A percentile compares a stretch with the other conserved stretches of the same genome.
phyloP scores from a whole-genome alignment of 2,113 vertebrate genomes.

The Pseudolaguvia tuberculata region DNA sequence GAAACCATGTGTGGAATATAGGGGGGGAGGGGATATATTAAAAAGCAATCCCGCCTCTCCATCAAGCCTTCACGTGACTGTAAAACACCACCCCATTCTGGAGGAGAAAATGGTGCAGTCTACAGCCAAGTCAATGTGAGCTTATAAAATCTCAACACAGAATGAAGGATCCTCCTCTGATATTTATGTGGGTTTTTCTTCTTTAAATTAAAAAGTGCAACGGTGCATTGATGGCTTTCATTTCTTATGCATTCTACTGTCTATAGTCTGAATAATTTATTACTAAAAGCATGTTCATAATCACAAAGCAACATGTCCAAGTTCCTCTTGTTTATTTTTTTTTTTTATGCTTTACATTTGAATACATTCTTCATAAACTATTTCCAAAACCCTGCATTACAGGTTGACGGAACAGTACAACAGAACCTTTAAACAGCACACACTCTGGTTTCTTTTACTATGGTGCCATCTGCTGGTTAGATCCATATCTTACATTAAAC shows the following conservation, averaged over 20 bases:
- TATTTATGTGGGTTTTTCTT: not conserved
- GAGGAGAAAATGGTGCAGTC: constrained; percentile 52
- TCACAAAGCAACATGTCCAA: not conserved
- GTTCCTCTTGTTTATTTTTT: not conserved
- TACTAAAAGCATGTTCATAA: not conserved
- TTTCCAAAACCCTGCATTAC: not conserved
- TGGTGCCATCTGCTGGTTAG: constrained; percentile 43
- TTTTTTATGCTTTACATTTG: not conserved
- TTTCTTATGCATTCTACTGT: not conserved
- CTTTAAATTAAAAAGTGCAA: not conserved
- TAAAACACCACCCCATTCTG: constrained; percentile 19
- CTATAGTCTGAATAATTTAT: not conserved
- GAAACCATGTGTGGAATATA: constrained; percentile 43
- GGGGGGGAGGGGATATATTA: constrained; percentile 37
- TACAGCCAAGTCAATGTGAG: constrained; percentile 23
- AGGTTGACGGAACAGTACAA: not conserved
- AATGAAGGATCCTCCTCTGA: not conserved
- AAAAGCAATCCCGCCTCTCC: not conserved
- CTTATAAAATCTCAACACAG: constrained; percentile 36
- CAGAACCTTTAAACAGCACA: not conserved
- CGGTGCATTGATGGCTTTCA: not conserved
- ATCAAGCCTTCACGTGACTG: not conserved
- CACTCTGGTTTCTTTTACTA: not conserved
- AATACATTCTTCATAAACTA: not conserved
- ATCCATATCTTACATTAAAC: not conserved